Evolutionary conservation across 2,797 vertebrate species (phyloP), one percentile per base, ranked within the genome.

Genomic region (Octomys mimax): DNA sequence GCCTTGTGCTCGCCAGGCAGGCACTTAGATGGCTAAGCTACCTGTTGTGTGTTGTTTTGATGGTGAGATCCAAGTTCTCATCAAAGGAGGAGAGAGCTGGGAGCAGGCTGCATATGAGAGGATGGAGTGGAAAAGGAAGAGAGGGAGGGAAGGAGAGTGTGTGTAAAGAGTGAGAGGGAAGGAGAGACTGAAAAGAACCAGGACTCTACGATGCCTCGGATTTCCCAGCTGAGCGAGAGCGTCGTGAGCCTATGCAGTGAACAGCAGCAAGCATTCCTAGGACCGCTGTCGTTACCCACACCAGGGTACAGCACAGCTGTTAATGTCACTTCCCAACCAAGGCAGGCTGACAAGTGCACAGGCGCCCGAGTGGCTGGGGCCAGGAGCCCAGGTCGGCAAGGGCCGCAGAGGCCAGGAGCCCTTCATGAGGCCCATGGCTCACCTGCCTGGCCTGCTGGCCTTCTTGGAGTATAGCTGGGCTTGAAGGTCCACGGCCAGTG

Each of bases 341-440:
- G n/a, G 39, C 42, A 49, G 68, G n/a, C 2, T 13, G 81, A 88
- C 1, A 0, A 46, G 46, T 1, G 0, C 0, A 1, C 11, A 2
- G 39, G 80, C 3, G 46, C 68, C 39, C 1, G 46, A 31, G 8
- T 31, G 73, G 68, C 57, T 24, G n/a, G 26, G 49, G 28, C n/a
- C 59, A 87, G 71, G 33, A 71, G 19, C 14, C 49, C 26, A 28
- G 42, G 21, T 18, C 57, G 85, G 49, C 42, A 88, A 79, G 64
- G n/a, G 68, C 62, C 28, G n/a, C 8, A 36, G 89, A 81, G 61
- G 31, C 18, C 19, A 12, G 49, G 26, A 22, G 8, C n/a, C 52
- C 70, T 46, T 42, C 5, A 4, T 42, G 42, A 42, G 42, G 42
- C 42, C 42, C 42, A 42, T 26, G 26, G 42, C 36, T 68, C 9